Evolutionary conservation across 2,888 invertebrate genomes (phyloP).

Genomic region (Eustalomyia histrio): DNA sequence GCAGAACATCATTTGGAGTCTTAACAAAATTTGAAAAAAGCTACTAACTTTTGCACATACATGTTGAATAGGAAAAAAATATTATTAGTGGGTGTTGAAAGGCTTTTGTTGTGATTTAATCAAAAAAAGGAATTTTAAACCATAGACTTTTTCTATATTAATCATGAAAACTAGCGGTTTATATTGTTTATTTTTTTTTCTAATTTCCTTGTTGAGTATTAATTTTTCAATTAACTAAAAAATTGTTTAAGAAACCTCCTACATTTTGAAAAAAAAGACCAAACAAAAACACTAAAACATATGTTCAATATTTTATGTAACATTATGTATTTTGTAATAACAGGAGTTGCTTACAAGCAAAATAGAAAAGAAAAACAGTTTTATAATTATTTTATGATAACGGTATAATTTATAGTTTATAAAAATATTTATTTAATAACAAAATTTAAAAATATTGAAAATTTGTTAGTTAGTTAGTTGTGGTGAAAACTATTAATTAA

Average conservation of each 20-base stretch:
- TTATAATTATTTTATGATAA: too few relatives aligned
- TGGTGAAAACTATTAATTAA: background rate
- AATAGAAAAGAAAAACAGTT: too few relatives aligned
- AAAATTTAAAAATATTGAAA: background rate
- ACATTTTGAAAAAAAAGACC: conserved; percentile 28
- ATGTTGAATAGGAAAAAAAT: background rate
- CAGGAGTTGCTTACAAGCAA: background rate
- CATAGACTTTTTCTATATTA: conserved; percentile 23
- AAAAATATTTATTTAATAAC: background rate
- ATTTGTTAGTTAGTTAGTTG: background rate
- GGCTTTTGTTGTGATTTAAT: conserved; percentile 56
- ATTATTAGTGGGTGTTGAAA: conserved; percentile 64
- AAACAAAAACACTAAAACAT: conserved; percentile 9
- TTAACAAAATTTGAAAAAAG: background rate
- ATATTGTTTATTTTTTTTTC: conserved; percentile 20
- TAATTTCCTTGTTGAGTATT: conserved; percentile 32
- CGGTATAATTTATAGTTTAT: conserved; percentile 14
- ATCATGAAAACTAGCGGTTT: conserved; percentile 51
- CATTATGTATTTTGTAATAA: background rate
- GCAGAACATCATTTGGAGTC: background rate
- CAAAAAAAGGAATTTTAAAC: conserved; percentile 49
- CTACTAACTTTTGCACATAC: conserved; percentile 8
- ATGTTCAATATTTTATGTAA: background rate
- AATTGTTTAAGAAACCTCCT: conserved; percentile 49
- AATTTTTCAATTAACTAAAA: conserved; percentile 40